Conservation (phyloP, 1,140 invertebrate genomes). For the Hermetia illucens region DNA sequence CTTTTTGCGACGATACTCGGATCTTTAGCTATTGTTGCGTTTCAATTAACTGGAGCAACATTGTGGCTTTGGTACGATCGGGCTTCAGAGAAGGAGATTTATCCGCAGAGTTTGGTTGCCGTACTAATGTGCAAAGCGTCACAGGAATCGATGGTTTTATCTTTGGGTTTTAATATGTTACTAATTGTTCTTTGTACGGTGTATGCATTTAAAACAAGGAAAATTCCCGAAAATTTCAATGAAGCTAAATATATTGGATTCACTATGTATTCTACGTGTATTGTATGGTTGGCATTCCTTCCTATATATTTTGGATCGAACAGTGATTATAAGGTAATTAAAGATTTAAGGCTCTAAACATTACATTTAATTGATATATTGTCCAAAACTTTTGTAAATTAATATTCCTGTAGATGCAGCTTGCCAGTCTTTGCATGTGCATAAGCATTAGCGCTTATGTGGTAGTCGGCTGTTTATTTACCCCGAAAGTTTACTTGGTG, state of each 20-base stretch:
- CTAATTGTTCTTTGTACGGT: constrained; percentile 60
- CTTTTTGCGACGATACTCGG: too few species aligned
- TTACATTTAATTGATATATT: neutral
- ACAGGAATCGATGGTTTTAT: constrained; percentile 48
- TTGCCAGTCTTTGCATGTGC: constrained; percentile 60
- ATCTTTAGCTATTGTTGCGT: too few species aligned
- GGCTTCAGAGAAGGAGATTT: too few species aligned
- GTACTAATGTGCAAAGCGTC: constrained; percentile 55
- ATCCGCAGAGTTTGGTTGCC: too few species aligned
- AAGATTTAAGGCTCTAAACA: neutral
- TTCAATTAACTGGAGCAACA: too few species aligned
- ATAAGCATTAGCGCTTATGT: constrained; percentile 59
- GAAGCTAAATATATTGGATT: constrained; percentile 66
- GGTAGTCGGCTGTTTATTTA: constrained; percentile 56
- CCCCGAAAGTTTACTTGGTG: constrained; percentile 57
- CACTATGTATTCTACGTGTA: constrained; percentile 71
- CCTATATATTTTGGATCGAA: constrained; percentile 65
- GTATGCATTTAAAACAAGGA: constrained; percentile 67
- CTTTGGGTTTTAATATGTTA: constrained; percentile 59
- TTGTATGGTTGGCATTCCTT: constrained; percentile 71
- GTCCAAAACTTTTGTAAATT: neutral
- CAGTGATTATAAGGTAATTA: constrained; percentile 18
- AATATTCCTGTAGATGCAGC: constrained; percentile 40
- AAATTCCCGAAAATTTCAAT: constrained; percentile 74
- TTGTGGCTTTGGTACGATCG: too few species aligned